A percentile compares a stretch with the other conserved stretches of the same genome.
These are phyloP conservation scores for Malacoraja senta DNA, from an alignment of 2,797 vertebrate genomes.

Conservation along the genomic window DNA sequence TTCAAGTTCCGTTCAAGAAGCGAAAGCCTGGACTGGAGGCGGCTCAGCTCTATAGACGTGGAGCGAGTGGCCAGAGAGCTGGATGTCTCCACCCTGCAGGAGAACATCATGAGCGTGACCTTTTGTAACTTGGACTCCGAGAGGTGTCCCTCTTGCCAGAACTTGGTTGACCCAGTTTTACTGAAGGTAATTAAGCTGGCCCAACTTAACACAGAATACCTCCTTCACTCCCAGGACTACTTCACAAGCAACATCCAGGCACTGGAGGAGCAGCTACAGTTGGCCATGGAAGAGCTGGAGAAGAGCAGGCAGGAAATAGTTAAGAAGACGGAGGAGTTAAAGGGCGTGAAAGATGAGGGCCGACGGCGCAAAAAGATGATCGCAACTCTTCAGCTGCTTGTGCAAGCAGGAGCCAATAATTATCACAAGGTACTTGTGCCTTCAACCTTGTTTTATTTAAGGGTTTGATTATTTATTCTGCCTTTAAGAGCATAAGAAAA, in stretches of 20 bases:
- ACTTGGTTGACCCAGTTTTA: conserved; percentile 53
- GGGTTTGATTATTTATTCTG: not conserved
- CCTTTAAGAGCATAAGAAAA: not conserved
- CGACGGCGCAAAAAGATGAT: conserved; percentile 59
- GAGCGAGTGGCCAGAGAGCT: conserved; percentile 59
- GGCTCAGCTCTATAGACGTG: conserved; percentile 57
- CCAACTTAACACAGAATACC: conserved; percentile 65
- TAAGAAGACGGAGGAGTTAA: conserved; percentile 50
- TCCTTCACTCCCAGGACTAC: conserved; percentile 63
- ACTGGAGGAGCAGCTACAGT: conserved; percentile 52
- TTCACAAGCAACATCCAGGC: conserved; percentile 52
- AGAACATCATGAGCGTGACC: conserved; percentile 54
- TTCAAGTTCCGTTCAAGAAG: conserved; percentile 60
- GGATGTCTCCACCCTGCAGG: conserved; percentile 59
- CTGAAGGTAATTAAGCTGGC: conserved; percentile 66
- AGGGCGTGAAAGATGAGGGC: conserved; percentile 53
- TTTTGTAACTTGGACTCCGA: conserved; percentile 61
- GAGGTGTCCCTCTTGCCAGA: conserved; percentile 56
- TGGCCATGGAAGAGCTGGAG: conserved; percentile 47
- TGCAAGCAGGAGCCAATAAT: conserved; percentile 54
- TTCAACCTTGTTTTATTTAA: not conserved
- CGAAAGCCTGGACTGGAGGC: conserved; percentile 59
- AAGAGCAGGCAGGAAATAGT: conserved; percentile 47
- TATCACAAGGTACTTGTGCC: conserved; percentile 54
- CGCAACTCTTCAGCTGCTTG: conserved; percentile 55